A percentile compares a stretch with the other conserved stretches of the same genome.
These are phyloP conservation scores for Iphiclides podalirius DNA, from an alignment of 2,888 invertebrate genomes.

Conservation along the genomic window DNA sequence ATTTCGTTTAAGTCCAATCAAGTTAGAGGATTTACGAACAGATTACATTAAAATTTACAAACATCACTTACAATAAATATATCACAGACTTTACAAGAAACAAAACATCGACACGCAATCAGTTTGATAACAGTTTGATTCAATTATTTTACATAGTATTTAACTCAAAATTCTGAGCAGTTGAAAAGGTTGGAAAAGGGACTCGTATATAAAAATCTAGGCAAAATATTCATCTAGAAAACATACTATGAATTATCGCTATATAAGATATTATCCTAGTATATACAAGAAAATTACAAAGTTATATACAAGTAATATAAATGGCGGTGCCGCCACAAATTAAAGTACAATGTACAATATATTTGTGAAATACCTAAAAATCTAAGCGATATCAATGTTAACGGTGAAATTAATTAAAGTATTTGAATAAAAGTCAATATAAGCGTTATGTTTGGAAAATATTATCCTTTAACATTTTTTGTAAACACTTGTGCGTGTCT, in stretches of 20 bases:
- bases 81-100: conserved; percentile 79
- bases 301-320: conserved; percentile 31
- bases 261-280: conserved; percentile 40
- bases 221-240: conserved; percentile 55
- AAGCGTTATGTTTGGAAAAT: too few relatives aligned
- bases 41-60: conserved; percentile 63
- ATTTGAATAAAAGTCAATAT: too few relatives aligned
- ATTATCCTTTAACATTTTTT: too few relatives aligned
- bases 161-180: conserved; percentile 33
- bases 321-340: conserved; percentile 16
- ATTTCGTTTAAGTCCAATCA: conserved; percentile 38
- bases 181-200: conserved; percentile 28
- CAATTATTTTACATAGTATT: conserved; percentile 31
- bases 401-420: too few relatives aligned
- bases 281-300: conserved; percentile 61
- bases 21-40: conserved; percentile 48
- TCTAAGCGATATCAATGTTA: too few relatives aligned
- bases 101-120: conserved; percentile 42
- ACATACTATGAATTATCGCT: conserved; percentile 42
- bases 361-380: not conserved
- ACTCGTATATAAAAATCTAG: conserved; percentile 58
- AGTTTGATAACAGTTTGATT: conserved; percentile 16
- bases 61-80: conserved; percentile 75
- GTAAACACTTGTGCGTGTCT: not conserved
- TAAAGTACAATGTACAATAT: conserved; percentile 21